A percentile compares a stretch with the other conserved stretches of the same genome.
Conservation (phyloP, 1,140 invertebrate genomes). For the Dreissena rostriformis region DNA sequence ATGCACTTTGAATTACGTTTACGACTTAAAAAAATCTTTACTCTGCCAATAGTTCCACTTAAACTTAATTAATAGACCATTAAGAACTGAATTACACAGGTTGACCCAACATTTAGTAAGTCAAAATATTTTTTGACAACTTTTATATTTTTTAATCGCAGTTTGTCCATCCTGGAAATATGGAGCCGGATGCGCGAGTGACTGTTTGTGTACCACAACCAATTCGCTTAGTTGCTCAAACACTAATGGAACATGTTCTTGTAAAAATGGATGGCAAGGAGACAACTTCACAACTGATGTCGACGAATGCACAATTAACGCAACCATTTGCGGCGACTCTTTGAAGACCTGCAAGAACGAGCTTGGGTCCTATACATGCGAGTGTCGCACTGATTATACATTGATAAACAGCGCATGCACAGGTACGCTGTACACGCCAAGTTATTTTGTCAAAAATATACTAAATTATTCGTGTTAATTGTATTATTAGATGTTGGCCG, state of each 20-base stretch:
- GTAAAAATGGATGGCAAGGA: not conserved
- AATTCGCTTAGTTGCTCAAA: not conserved
- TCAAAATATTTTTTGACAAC: too few relatives aligned
- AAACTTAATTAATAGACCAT: not conserved
- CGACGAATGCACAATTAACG: not conserved
- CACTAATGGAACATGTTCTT: not conserved
- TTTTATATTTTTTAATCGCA: not conserved
- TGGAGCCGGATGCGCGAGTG: not conserved
- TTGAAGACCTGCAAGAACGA: not conserved
- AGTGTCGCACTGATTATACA: conserved; percentile 4
- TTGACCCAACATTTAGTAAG: not conserved
- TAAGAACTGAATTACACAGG: not conserved
- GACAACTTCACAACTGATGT: not conserved
- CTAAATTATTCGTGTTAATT: not conserved
- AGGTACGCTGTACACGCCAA: not conserved
- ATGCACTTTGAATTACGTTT: not conserved
- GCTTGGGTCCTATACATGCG: conserved; percentile 9
- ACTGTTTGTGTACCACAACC: not conserved
- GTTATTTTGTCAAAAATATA: not conserved
- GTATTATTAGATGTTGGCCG: not conserved
- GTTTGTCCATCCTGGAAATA: not conserved
- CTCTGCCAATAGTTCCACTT: not conserved
- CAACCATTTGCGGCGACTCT: not conserved
- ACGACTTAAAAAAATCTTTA: not conserved
- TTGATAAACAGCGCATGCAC: not conserved